Base-by-base conservation (phyloP, 2,797 vertebrate genomes). In the Pseudochaenichthys georgianus region DNA sequence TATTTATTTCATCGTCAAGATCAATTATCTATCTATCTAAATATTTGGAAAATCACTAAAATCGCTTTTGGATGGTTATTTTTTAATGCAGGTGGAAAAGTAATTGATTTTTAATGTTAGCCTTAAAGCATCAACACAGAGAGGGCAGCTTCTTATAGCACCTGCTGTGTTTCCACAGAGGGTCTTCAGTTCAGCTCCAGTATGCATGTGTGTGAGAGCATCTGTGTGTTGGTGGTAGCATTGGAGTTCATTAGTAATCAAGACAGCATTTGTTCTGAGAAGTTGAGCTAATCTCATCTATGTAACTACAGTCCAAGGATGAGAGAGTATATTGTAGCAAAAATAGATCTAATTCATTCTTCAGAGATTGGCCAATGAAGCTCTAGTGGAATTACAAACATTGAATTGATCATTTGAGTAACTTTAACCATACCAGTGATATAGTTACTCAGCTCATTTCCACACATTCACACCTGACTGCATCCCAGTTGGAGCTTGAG, bases 161-260 rank as follows among this genome's bases (percentile, higher is more conserved):
- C 75, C 72, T 67, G 84, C 75, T 60, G 68, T 43, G 68, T 54
- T 38, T 73, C 46, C 73, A 76, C 81, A 86, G 73, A 75, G 64
- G 42, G 43, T 75, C 73, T 62, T 71, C 73, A 85, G 80, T 85
- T 80, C 62, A 57, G 42, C 55, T 60, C 28, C 55, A 43, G 6
- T 9, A 45, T 64, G 55, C n/a, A n/a, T 70, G 61, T 73, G 13
- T 31, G 41, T 68, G 67, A 17, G 41, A 23, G 61, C 16, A 28
- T 57, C 31, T 53, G 48, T 38, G 38, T 38, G 46, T 19, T 1
- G 2, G 48, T 38, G 53, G 41, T 17, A n/a, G 43, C 15, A 47
- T 31, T 0, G 9, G 38, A 58, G 48, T 70, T 66, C 23, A 54
- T 73, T 55, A 38, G 34, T 38, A 64, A 68, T 71, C 45, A 74